Percentiles rank a stretch among this genome's conserved stretches.
phyloP scores from a whole-genome alignment of 2,113 vertebrate species.

The Catharus bicknelli region DNA sequence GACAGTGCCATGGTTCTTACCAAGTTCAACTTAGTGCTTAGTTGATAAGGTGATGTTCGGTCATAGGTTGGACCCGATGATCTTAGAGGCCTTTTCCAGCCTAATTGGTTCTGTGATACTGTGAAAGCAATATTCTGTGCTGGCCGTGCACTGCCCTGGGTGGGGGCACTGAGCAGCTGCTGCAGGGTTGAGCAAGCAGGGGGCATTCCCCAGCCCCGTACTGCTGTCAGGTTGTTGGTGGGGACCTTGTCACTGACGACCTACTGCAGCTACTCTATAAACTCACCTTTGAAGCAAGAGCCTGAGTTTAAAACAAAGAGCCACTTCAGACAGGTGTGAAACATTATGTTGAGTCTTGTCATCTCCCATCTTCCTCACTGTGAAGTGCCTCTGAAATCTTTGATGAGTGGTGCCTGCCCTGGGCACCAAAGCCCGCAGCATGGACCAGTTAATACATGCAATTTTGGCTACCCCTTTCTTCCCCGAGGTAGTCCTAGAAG shows the following conservation, averaged over 20 bases:
- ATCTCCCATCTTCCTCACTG: neutral
- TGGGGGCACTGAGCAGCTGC: neutral
- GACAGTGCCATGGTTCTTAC: no score
- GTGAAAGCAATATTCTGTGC: rapidly evolving
- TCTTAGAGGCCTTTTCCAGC: neutral
- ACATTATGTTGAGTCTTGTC: neutral
- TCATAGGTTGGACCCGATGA: neutral
- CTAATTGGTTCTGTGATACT: no score
- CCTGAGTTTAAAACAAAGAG: neutral
- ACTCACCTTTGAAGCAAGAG: neutral
- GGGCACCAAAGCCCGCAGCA: neutral
- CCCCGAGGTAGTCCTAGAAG: neutral
- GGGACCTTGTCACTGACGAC: rapidly evolving
- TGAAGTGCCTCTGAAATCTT: neutral
- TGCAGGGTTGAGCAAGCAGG: rapidly evolving
- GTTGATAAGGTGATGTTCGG: neutral
- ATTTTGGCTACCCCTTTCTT: neutral
- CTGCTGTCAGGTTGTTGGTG: neutral
- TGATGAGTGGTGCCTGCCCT: neutral
- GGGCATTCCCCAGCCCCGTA: neutral
- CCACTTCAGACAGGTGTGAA: neutral
- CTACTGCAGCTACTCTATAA: neutral
- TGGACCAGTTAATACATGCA: neutral
- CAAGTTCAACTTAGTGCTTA: no score
- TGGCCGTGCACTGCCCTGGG: rapidly evolving